phyloP scores from a whole-genome alignment of 2,797 vertebrate species.

The Lagodon rhomboides region DNA sequence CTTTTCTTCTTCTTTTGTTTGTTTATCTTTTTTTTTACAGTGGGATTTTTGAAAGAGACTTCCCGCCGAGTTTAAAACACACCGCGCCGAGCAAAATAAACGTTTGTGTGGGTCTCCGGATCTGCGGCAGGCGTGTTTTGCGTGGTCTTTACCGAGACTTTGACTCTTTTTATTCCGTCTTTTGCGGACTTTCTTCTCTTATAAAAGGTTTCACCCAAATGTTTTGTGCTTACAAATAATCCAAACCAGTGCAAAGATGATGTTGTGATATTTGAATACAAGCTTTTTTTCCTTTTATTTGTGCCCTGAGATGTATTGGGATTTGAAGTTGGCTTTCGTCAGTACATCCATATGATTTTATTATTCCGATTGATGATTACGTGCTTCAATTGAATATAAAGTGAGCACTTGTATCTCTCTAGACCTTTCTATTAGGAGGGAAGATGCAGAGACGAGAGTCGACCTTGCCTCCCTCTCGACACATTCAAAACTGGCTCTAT shows the following conservation, averaged over 20 bases:
- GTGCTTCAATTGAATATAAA: neutral
- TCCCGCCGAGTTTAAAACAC: neutral
- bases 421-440: neutral
- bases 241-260: neutral
- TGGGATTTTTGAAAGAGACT: neutral
- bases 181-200: neutral
- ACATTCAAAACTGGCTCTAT: neutral
- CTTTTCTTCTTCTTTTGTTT: neutral
- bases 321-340: neutral
- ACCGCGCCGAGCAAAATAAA: neutral
- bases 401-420: neutral
- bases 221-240: neutral
- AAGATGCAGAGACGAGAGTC: neutral
- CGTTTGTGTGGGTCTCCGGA: neutral
- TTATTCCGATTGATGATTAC: neutral
- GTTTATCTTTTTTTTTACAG: neutral
- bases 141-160: neutral
- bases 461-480: neutral
- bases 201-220: neutral
- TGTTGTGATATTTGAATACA: neutral
- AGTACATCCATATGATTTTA: neutral
- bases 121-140: conserved; percentile 7
- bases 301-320: neutral
- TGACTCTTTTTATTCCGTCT: conserved; percentile 17
- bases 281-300: neutral